Evolutionary conservation across 1,140 invertebrate species (phyloP).

Genomic region (Wasmannia auropunctata): DNA sequence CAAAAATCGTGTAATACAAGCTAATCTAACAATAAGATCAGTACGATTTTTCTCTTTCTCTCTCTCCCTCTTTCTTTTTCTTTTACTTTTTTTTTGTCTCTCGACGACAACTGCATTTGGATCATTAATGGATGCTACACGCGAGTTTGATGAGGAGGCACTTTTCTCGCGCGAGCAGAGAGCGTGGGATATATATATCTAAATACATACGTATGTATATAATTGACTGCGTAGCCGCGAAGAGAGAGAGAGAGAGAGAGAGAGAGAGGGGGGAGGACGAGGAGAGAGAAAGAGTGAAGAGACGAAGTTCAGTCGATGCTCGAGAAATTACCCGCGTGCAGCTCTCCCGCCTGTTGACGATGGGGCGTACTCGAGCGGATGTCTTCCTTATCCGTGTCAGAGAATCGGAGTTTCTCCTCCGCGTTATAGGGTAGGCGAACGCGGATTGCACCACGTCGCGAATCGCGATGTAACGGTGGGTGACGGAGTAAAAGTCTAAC

Average conservation of each 20-base stretch:
- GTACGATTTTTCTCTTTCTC: background rate
- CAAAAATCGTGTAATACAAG: background rate
- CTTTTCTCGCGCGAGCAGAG: background rate
- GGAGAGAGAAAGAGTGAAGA: background rate
- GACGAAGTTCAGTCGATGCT: conserved; percentile 17
- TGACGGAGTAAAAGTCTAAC: conserved; percentile 9
- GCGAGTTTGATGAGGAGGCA: background rate
- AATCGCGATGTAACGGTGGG: background rate
- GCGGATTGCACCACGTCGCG: conserved; percentile 34
- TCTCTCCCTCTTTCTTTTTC: background rate
- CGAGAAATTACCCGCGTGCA: conserved; percentile 43
- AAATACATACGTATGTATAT: background rate
- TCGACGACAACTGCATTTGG: conserved; percentile 20
- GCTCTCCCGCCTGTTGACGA: conserved; percentile 42
- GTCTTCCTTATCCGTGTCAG: background rate
- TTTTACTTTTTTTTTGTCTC: background rate
- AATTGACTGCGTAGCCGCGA: conserved; percentile 24
- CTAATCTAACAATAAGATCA: background rate
- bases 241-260: background rate
- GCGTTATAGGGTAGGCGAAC: background rate
- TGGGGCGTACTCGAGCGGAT: background rate
- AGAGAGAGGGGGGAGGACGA: background rate
- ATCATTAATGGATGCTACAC: background rate
- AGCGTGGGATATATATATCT: background rate
- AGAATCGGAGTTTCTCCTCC: background rate